Base-by-base conservation (phyloP, 1,140 invertebrate genomes). In the Subanguina moxae region DNA sequence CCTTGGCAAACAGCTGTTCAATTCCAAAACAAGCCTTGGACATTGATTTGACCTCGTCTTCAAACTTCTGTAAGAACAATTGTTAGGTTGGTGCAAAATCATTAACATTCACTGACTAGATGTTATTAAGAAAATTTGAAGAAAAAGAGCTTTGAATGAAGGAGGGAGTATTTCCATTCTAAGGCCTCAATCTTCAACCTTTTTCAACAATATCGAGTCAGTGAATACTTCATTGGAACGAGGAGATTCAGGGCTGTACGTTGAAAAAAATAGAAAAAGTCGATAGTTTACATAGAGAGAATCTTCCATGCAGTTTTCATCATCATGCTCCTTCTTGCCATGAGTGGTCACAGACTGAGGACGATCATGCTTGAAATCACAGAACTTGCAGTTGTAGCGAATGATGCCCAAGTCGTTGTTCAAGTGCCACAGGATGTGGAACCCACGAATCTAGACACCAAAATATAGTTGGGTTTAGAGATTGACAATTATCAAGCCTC, bases 401-500 rank as follows among this genome's bases (percentile, higher is more conserved):
- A 73, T 68, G 48, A 81, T 82, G 19, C 78, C 78, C 32, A 82
- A 64, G 67, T 81, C 81, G 32, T 71, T 77, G 42, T 65, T 68
- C 65, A 82, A 45, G 65, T 81, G 79, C 73, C 71, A 77, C 0
- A 81, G 72, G 19, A 81, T 74, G 65, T 81, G 79, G 65, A 83
- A 83, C 21, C 78, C 78, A n/a, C 77, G 74, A 15, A 73, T 81
- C 67, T 78, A 28, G 45, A 74, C n/a, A 52, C 8, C 17, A 61
- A 61, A 61, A 61, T 13, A 61, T 5, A 56, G 21, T 5, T n/a
- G n/a, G n/a, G n/a, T n/a, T n/a, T n/a, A 74, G 27, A 1, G 21
- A 5, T 17, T 65, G 23, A 65, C n/a, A 65, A 25, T 19, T 8
- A 3, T 19, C 28, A 17, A 63, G 62, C 11, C 32, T 38, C 32